These are phyloP conservation scores for Drosophila nannoptera DNA, from an alignment of 1,140 invertebrate species.

Conservation along the genomic window DNA sequence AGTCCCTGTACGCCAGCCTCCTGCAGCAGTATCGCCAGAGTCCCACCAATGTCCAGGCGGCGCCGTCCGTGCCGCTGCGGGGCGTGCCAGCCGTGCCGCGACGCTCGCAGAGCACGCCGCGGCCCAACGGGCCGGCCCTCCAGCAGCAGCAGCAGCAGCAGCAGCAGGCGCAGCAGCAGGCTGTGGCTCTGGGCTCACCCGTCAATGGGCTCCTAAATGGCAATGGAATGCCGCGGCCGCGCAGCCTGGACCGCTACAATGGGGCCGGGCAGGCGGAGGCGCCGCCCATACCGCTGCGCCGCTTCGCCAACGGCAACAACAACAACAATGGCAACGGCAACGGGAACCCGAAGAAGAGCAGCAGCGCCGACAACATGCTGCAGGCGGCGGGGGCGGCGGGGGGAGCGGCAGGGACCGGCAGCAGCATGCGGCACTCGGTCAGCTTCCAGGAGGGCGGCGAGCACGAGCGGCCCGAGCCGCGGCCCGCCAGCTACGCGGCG, in stretches of 20 bases:
- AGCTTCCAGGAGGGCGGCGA: constrained; percentile 61
- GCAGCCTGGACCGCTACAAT: constrained; percentile 76
- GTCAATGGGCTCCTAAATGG: constrained; percentile 61
- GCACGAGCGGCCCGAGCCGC: constrained; percentile 31
- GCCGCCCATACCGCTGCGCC: constrained; percentile 69
- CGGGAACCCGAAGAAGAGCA: constrained; percentile 49
- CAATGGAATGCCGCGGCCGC: constrained; percentile 63
- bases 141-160: constrained; percentile 54
- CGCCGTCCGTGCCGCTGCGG: constrained; percentile 52
- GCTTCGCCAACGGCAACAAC: constrained; percentile 58
- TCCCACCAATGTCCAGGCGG: constrained; percentile 59
- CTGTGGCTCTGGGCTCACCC: constrained; percentile 3
- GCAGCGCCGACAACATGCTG: constrained; percentile 53
- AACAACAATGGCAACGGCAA: constrained; percentile 26
- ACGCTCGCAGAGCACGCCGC: constrained; percentile 74
- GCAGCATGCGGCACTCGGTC: constrained; percentile 68
- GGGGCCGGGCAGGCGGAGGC: constrained; percentile 40
- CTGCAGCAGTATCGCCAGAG: constrained; percentile 75
- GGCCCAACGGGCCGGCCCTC: constrained; percentile 36
- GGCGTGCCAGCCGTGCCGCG: constrained; percentile 61
- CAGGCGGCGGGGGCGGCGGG: constrained; percentile 4
- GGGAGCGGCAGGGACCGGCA: not conserved
- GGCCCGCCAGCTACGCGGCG: constrained; percentile 74
- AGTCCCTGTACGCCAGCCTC: constrained; percentile 67
- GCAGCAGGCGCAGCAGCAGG: constrained; percentile 37